Evolutionary conservation across 2,888 invertebrate genomes (phyloP), one percentile per base, ranked within the genome.

Genomic region (Molorchus minor): DNA sequence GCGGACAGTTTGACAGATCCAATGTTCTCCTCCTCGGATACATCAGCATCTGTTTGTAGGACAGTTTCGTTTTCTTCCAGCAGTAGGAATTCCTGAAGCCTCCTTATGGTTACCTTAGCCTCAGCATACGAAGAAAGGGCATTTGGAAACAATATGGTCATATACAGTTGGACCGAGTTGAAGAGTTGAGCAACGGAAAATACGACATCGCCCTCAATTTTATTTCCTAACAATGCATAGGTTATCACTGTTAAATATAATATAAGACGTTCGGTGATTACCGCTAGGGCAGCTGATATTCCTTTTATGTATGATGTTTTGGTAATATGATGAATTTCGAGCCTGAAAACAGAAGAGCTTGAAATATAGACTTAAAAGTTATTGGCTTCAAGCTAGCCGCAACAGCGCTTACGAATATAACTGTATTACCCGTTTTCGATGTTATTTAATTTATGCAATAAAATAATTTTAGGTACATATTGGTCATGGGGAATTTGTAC

Each of bases 241-340:
- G 90, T 86, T 41, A 93, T 83, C 51, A 96, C 85, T 2, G 93
- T 93, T 58, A 92, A 86, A 75, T 91, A 93, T 8, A 94, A 83
- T 1, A 94, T 91, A 43, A 93, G 86, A 64, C 95, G 88, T 73
- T 93, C 92, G 0, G 94, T 92, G 76, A 93, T 94, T 41, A 95
- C 90, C 75, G 86, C 79, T 61, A 86, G 74, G 0, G 88, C 87
- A 20, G 86, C 81, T 2, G 87, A 87, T 69, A 88, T 86, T 0
- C 87, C 88, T 73, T 86, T 83, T 60, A 89, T 84, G 80, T 87
- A 87, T 0, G 89, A 87, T 4, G 88, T 87, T 49, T 84, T 81
- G 64, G 85, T 82, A 53, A 91, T 83, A 54, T 86, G 84, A 58
- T 84, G 82, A 12, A 93, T 86, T 82, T 93, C 93, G 56, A 59